Percentiles rank a stretch among this genome's conserved stretches.
phyloP scores from a whole-genome alignment of 2,113 vertebrate genomes.

The Macrotus californicus region DNA sequence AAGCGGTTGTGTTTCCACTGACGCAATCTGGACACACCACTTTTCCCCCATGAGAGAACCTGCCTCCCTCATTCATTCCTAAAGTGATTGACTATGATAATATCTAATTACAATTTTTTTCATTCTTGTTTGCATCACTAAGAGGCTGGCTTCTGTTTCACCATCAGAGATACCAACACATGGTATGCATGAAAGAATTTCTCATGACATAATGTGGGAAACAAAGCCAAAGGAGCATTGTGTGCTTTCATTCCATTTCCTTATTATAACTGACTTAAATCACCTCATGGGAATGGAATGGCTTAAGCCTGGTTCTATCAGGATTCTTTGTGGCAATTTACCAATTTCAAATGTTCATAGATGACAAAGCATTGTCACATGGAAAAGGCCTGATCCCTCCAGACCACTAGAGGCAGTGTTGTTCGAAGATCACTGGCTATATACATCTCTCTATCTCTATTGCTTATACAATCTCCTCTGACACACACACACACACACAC shows the following conservation, averaged over 20 bases:
- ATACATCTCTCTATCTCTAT: not conserved
- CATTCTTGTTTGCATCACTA: conserved; percentile 63
- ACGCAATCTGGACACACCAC: conserved; percentile 1
- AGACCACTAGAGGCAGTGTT: not conserved
- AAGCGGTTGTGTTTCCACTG: conserved; percentile 35
- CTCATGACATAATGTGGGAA: conserved; percentile 59
- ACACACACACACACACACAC: too few species aligned
- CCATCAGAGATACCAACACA: conserved; percentile 26
- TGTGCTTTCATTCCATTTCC: conserved; percentile 5
- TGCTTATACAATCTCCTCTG: too few species aligned
- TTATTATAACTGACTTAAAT: conserved; percentile 25
- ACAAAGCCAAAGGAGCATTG: conserved; percentile 32
- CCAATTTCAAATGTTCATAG: not conserved
- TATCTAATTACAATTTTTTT: conserved; percentile 58
- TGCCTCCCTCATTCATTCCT: not conserved
- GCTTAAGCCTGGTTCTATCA: not conserved
- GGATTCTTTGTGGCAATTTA: not conserved
- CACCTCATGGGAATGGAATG: conserved; percentile 21
- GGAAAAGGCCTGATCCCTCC: not conserved
- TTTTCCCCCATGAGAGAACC: not conserved
- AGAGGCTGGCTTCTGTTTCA: conserved; percentile 33
- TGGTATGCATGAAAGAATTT: conserved; percentile 29
- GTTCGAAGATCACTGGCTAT: not conserved
- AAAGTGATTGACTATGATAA: conserved; percentile 56
- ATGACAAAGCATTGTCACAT: not conserved